Evolutionary conservation across 2,113 vertebrate genomes (phyloP).

Genomic region (Odontesthes bonariensis): DNA sequence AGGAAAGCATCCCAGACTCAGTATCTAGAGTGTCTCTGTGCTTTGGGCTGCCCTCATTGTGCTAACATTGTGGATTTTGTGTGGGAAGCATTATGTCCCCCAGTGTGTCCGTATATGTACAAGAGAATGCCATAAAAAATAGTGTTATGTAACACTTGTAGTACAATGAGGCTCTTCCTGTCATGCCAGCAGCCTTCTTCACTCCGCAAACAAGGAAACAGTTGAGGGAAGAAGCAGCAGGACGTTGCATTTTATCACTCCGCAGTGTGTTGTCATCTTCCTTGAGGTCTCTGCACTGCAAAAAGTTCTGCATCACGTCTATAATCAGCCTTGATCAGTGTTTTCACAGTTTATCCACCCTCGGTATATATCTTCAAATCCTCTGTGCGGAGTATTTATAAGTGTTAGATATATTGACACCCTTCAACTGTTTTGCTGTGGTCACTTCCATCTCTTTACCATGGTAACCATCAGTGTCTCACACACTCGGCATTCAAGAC

Average conservation of each 20-base stretch:
- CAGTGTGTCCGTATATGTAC: constrained; percentile 12
- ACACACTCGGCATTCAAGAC: background rate
- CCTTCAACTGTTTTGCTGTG: background rate
- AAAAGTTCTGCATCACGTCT: constrained; percentile 4
- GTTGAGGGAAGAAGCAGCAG: constrained; percentile 29
- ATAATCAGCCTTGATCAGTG: background rate
- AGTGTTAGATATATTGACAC: constrained; percentile 2
- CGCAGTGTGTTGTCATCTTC: background rate
- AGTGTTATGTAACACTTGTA: constrained; percentile 43
- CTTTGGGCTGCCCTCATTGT: constrained; percentile 26
- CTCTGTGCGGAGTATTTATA: background rate
- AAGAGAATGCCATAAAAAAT: constrained; percentile 35
- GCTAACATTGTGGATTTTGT: constrained; percentile 34
- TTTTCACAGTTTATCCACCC: constrained; percentile 20
- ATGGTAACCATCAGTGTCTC: constrained; percentile 52
- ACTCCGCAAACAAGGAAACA: constrained; percentile 53
- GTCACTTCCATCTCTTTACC: constrained; percentile 30
- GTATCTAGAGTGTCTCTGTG: background rate
- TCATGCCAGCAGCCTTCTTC: constrained; percentile 14
- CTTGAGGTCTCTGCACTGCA: constrained; percentile 15
- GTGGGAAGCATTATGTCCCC: constrained; percentile 16
- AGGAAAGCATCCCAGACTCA: background rate
- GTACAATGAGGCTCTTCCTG: constrained; percentile 58
- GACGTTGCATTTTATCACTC: constrained; percentile 11
- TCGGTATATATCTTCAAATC: constrained; percentile 12